Evolutionary conservation across 2,797 vertebrate genomes (phyloP).

Genomic region (Loris lydekkerianus): DNA sequence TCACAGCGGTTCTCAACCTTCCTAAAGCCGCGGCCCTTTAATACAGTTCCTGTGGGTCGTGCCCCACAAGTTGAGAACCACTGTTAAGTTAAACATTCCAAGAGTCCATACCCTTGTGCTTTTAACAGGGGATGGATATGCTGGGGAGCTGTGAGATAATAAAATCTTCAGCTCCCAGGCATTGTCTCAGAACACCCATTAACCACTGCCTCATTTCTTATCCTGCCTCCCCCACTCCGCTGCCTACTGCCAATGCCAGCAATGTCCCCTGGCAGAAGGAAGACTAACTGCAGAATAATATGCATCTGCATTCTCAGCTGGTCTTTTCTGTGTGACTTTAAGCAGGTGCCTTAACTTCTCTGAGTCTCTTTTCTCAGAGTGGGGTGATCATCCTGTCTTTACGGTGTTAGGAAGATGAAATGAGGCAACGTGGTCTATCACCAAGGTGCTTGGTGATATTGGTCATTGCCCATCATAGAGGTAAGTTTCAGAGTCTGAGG

Average conservation of each 20-base stretch:
- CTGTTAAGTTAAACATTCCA: background rate
- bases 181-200: background rate
- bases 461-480: background rate
- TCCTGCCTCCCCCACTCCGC: background rate
- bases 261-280: background rate
- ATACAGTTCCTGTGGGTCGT: no score
- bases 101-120: background rate
- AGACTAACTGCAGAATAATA: background rate
- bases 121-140: background rate
- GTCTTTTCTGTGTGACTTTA: conserved; percentile 29
- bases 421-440: accelerated
- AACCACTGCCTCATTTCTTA: background rate
- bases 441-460: background rate
- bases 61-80: no score
- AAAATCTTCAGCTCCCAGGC: background rate
- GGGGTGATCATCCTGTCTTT: background rate
- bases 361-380: conserved; percentile 27
- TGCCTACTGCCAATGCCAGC: background rate
- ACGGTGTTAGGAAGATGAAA: background rate
- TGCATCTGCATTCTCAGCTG: background rate
- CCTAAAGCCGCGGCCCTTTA: no score
- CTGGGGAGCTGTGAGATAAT: background rate
- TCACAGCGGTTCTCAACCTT: no score
- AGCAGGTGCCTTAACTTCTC: background rate
- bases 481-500: background rate